Percentiles rank a stretch among this genome's conserved stretches.
Evolutionary conservation across 2,888 invertebrate species (phyloP).

Genomic region (Orgyia antiqua): DNA sequence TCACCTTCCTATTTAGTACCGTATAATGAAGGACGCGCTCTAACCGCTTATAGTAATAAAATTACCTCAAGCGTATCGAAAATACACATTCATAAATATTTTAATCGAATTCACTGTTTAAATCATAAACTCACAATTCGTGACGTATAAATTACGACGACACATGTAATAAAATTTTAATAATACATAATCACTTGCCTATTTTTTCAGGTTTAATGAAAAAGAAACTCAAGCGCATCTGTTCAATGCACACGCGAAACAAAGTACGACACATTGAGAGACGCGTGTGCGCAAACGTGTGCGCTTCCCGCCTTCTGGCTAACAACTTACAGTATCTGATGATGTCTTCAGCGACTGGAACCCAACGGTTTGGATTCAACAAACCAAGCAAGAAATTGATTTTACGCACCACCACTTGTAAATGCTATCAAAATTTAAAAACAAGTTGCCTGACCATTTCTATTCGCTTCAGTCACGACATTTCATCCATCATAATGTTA

Average conservation of each 20-base stretch:
- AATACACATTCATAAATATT: constrained; percentile 5
- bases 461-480: neutral
- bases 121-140: constrained; percentile 3
- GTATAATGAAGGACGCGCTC: too few relatives aligned
- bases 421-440: constrained; percentile 12
- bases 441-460: constrained; percentile 6
- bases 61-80: constrained; percentile 3
- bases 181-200: constrained; percentile 51
- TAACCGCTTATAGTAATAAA: constrained; percentile 1
- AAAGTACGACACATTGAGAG: constrained; percentile 48
- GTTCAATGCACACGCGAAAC: constrained; percentile 39
- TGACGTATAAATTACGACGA: constrained; percentile 1
- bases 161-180: constrained; percentile 14
- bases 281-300: constrained; percentile 40
- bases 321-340: constrained; percentile 11
- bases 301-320: constrained; percentile 34
- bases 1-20: too few relatives aligned
- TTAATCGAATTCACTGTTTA: constrained; percentile 2
- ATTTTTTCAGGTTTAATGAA: constrained; percentile 45
- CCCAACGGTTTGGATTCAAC: constrained; percentile 26
- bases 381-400: constrained; percentile 38
- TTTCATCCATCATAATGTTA: neutral
- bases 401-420: constrained; percentile 29
- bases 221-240: constrained; percentile 56
- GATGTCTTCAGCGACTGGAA: constrained; percentile 19